Evolutionary conservation across 2,113 vertebrate genomes (phyloP).

Genomic region (Nothoprocta perdicaria): DNA sequence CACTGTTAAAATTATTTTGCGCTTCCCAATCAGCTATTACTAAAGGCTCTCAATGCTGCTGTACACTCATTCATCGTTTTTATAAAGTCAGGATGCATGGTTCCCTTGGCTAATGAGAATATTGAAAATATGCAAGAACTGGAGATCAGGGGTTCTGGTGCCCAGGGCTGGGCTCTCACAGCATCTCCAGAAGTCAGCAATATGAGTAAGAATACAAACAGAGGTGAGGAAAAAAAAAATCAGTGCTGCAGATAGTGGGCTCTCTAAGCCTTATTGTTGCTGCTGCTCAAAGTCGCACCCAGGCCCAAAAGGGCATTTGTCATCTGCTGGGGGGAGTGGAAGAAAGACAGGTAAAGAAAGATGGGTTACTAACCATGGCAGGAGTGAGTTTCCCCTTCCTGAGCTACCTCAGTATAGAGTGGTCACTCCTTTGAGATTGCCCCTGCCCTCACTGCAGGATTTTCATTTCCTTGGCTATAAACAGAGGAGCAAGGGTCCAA

Average conservation of each 20-base stretch:
- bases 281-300: not conserved
- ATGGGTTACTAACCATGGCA: not conserved
- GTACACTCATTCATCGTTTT: not conserved
- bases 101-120: not conserved
- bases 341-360: not conserved
- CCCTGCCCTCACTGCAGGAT: not conserved
- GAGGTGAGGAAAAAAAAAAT: not conserved
- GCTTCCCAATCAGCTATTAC: not conserved
- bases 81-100: not conserved
- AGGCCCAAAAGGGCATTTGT: not conserved
- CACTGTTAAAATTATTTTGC: not conserved
- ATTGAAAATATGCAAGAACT: not conserved
- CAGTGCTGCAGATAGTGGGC: not conserved
- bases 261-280: not conserved
- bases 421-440: not conserved
- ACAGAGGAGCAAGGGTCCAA: slow-evolving; percentile 25
- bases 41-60: not conserved
- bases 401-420: slow-evolving; percentile 44
- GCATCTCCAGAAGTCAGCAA: not conserved
- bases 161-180: not conserved
- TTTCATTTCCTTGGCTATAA: slow-evolving; percentile 23
- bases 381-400: not conserved
- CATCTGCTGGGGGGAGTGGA: not conserved
- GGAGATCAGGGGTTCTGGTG: not conserved
- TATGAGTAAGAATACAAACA: not conserved